Conservation (phyloP, 2,113 vertebrate species). For the Crotalus horridus region DNA sequence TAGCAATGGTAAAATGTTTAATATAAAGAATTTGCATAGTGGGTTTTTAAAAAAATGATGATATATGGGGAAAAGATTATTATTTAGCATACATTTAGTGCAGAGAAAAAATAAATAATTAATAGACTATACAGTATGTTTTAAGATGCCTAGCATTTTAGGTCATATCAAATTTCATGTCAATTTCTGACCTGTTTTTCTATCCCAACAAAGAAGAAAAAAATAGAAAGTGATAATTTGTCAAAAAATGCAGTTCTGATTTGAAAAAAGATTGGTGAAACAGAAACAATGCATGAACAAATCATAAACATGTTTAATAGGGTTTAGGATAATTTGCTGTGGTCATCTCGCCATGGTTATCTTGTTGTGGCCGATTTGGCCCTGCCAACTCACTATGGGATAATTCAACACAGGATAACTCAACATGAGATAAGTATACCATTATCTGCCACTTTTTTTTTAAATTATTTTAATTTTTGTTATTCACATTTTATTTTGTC, state of each 20-base stretch:
- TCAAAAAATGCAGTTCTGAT: slow-evolving; percentile 32
- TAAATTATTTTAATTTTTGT: no score
- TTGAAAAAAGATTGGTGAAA: slow-evolving; percentile 40
- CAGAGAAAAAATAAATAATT: not conserved
- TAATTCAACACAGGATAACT: no score
- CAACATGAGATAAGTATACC: no score
- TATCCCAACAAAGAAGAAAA: not conserved
- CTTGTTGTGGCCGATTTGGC: no score
- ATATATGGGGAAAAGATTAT: not conserved
- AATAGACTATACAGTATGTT: not conserved
- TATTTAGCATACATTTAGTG: not conserved
- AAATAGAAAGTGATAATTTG: not conserved
- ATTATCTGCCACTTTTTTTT: no score
- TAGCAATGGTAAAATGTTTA: not conserved
- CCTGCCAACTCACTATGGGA: no score
- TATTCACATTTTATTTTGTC: no score
- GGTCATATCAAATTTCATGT: not conserved
- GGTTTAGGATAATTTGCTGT: no score
- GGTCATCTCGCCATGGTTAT: no score
- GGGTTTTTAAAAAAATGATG: not conserved
- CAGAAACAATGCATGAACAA: not conserved
- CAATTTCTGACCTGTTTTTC: not conserved
- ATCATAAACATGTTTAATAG: not conserved
- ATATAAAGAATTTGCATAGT: not conserved
- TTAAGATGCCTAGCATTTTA: not conserved